These are phyloP conservation scores for Trissolcus basalis DNA, from an alignment of 1,140 invertebrate genomes.

Conservation along the genomic window DNA sequence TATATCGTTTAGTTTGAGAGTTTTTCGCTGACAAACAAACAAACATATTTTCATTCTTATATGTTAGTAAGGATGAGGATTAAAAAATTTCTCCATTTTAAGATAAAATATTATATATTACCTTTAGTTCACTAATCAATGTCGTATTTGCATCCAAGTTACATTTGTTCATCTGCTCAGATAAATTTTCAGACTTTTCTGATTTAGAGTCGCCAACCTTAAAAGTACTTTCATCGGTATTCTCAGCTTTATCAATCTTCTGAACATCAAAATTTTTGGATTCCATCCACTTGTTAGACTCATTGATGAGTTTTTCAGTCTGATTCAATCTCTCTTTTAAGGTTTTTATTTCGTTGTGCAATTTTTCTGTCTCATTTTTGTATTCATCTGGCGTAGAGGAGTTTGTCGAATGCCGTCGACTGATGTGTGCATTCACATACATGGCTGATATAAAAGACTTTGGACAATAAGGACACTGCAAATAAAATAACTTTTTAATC, in stretches of 20 bases:
- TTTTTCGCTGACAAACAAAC: too few relatives aligned
- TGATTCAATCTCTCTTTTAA: constrained; percentile 78
- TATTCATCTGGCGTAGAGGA: constrained; percentile 69
- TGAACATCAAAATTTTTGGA: constrained; percentile 44
- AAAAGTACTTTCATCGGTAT: constrained; percentile 60
- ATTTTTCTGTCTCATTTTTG: constrained; percentile 76
- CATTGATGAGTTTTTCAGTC: constrained; percentile 76
- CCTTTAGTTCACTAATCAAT: constrained; percentile 68
- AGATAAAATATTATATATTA: constrained; percentile 32
- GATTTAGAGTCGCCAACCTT: constrained; percentile 5
- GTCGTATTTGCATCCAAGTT: constrained; percentile 67
- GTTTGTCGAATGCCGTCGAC: constrained; percentile 64
- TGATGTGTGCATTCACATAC: constrained; percentile 68
- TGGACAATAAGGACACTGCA: constrained; percentile 71
- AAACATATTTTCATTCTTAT: too few relatives aligned
- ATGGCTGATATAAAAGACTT: constrained; percentile 71
- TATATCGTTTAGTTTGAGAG: too few relatives aligned
- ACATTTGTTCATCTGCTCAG: constrained; percentile 72
- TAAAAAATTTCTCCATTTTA: too few relatives aligned
- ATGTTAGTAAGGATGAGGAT: too few relatives aligned
- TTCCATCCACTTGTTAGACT: constrained; percentile 68
- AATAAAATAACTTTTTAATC: too few relatives aligned
- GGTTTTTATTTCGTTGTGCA: constrained; percentile 78
- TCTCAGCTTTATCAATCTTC: constrained; percentile 54
- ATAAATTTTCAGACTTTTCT: constrained; percentile 13